These are phyloP conservation scores for Chrysotoxum bicinctum DNA, from an alignment of 2,888 invertebrate genomes.

Conservation along the genomic window DNA sequence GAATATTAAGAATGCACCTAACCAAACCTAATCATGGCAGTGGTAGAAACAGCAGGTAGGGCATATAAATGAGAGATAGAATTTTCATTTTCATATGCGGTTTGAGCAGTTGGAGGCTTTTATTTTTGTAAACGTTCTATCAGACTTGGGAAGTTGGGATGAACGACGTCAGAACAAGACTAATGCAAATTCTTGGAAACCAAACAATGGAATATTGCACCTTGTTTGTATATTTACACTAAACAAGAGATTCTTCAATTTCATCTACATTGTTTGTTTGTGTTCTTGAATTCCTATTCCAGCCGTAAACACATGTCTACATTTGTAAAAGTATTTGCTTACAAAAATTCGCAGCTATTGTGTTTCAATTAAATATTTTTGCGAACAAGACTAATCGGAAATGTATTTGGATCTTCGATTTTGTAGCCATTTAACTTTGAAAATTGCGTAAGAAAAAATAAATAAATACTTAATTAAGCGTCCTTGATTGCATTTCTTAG, in stretches of 20 bases:
- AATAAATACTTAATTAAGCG: too few relatives aligned
- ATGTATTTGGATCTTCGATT: not conserved
- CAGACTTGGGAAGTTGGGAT: constrained; percentile 20
- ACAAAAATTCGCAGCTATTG: not conserved
- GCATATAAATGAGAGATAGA: not conserved
- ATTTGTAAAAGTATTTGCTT: not conserved
- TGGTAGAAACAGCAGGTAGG: not conserved
- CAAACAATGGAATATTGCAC: constrained; percentile 23
- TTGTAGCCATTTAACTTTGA: not conserved
- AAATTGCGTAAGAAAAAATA: too few relatives aligned
- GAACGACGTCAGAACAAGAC: not conserved
- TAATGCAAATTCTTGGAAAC: constrained; percentile 59
- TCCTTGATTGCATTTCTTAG: too few relatives aligned
- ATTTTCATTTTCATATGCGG: not conserved
- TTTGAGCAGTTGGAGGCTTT: constrained; percentile 28
- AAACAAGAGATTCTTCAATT: constrained; percentile 5
- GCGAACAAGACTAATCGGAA: not conserved
- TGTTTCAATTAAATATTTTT: not conserved
- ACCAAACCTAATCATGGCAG: constrained; percentile 58
- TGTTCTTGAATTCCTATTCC: constrained; percentile 17
- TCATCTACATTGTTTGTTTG: constrained; percentile 11
- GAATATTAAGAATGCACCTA: constrained; percentile 57
- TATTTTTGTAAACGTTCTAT: constrained; percentile 26
- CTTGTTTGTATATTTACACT: constrained; percentile 44
- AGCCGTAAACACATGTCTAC: not conserved